Evolutionary conservation across 2,888 invertebrate species (phyloP), one percentile per base, ranked within the genome.

Genomic region (Antitype chi): DNA sequence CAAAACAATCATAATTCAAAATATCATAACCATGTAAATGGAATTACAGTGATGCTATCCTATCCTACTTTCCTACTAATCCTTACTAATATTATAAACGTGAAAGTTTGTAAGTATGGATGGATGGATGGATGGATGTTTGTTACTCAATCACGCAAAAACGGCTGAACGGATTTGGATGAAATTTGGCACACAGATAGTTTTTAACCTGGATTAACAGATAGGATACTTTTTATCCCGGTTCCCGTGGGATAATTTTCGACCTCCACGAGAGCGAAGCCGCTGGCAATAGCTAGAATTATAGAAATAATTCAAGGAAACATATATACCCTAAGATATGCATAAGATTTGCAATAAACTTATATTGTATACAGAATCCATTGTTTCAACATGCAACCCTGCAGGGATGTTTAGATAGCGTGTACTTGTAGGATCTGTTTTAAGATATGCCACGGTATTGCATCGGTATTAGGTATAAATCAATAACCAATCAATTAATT

Each of bases 401-500:
- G 9, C n/a, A 52, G 11, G 13, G 13, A 66, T 55, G 4, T 72
- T 55, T 17, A 32, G 4, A 66, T 17, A 11, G n/a, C 28, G 52
- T 67, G 17, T 63, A 49, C 47, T 60, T 20, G 20, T 55, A 53
- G 32, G 15, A 73, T 49, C 55, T 55, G 7, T n/a, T 57, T 20
- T 28, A 81, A 49, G 43, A 53, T 28, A 64, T 28, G 59, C 38
- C 43, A 52, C 32, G 38, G 59, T 60, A 38, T 80, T 69, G 25
- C 38, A 52, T 62, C 53, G 32, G 23, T 63, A 55, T 57, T 53
- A n/a, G n/a, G 32, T 38, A 57, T 59, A 73, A 53, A 85, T 74
- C 71, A 74, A 74, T 79, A 71, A 53, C 55, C 69, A 76, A 85
- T 82, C 76, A 85, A 82, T 85, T 85, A 71, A 74, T 85, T 74